phyloP scores from a whole-genome alignment of 2,113 vertebrate species.

The Leptosomus discolor region DNA sequence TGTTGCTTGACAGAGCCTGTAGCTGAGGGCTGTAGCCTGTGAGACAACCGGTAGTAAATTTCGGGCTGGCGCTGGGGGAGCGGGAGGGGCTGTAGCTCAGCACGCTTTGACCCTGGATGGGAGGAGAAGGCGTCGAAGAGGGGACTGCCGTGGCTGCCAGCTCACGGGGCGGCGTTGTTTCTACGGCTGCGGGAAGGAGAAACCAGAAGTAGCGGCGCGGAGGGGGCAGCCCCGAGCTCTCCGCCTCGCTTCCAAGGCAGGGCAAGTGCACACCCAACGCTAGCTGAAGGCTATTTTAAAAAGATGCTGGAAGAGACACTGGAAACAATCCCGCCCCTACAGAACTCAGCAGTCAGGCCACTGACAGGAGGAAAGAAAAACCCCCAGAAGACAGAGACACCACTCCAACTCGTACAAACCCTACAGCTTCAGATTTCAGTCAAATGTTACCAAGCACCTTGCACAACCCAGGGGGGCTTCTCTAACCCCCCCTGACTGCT shows the following conservation, averaged over 20 bases:
- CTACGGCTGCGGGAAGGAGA: slow-evolving; percentile 72
- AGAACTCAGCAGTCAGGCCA: not conserved
- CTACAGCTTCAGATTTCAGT: not conserved
- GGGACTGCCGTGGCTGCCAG: slow-evolving; percentile 77
- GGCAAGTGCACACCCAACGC: accelerated
- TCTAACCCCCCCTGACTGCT: not conserved
- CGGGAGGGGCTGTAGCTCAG: slow-evolving; percentile 92
- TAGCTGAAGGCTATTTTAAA: accelerated
- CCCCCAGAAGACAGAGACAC: accelerated
- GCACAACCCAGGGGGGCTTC: accelerated
- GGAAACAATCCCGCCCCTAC: not conserved
- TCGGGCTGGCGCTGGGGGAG: slow-evolving; percentile 84
- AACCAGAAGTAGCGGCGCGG: not conserved
- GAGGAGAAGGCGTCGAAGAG: slow-evolving; percentile 74
- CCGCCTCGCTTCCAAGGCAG: too few relatives aligned
- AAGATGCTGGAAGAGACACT: not conserved
- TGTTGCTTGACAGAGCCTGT: slow-evolving; percentile 70
- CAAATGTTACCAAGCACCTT: not conserved
- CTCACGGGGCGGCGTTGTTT: slow-evolving; percentile 77
- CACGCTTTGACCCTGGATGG: slow-evolving; percentile 89
- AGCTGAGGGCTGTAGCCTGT: slow-evolving; percentile 85
- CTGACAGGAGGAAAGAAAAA: not conserved
- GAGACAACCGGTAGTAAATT: slow-evolving; percentile 83
- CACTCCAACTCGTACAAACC: not conserved
- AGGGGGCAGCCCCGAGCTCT: not conserved